These are phyloP conservation scores for Drosophila lacertosa DNA, from an alignment of 1,140 invertebrate species.

Conservation along the genomic window DNA sequence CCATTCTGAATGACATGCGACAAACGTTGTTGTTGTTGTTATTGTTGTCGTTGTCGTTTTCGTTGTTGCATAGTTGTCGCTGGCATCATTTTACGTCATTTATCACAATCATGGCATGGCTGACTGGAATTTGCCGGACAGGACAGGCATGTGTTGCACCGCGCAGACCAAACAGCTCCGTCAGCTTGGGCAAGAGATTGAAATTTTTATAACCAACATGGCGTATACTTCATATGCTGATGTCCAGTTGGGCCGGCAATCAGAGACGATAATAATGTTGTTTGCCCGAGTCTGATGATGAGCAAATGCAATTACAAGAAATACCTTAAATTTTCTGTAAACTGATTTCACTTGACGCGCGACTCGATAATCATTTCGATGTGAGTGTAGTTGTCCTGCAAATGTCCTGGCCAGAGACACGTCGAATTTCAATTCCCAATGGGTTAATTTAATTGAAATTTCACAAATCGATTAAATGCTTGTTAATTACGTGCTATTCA, in stretches of 20 bases:
- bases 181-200: constrained; percentile 22
- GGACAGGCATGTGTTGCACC: constrained; percentile 13
- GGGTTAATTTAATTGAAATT: constrained; percentile 1
- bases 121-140: constrained; percentile 50
- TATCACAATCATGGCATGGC: constrained; percentile 81
- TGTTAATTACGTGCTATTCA: constrained; percentile 1
- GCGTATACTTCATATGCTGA: constrained; percentile 35
- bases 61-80: constrained; percentile 63
- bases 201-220: constrained; percentile 63
- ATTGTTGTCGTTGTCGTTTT: constrained; percentile 48
- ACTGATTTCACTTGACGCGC: constrained; percentile 15
- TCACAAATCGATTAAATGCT: not conserved
- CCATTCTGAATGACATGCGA: constrained; percentile 53
- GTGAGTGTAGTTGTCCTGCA: not conserved
- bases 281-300: constrained; percentile 33
- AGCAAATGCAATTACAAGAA: constrained; percentile 44
- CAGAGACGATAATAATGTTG: constrained; percentile 48
- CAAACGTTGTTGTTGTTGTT: constrained; percentile 52
- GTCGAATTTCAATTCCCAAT: not conserved
- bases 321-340: constrained; percentile 15
- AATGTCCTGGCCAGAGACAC: not conserved
- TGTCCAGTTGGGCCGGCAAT: constrained; percentile 54
- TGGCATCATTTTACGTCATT: constrained; percentile 81
- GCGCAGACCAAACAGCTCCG: constrained; percentile 21
- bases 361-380: not conserved